Evolutionary conservation across 1,140 invertebrate species (phyloP), one percentile per base, ranked within the genome.

Genomic region (Drosophila azteca): DNA sequence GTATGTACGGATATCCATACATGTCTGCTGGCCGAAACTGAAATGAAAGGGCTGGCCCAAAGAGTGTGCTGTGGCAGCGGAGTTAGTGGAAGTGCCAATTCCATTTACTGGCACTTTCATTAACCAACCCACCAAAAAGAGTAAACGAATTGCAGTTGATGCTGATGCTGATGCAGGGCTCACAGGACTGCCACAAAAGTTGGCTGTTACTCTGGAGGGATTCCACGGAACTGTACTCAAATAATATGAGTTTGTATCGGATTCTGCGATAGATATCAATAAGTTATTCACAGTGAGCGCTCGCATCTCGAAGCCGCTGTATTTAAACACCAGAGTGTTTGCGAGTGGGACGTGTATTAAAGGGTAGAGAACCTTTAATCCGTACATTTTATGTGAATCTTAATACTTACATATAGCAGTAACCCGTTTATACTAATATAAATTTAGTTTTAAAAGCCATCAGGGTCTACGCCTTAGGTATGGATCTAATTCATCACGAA

Each of bases 81-180:
- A 20, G 17, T 20, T 20, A 20, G 17, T 20, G 17, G 17, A 20
- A 26, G 67, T 87, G 82, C 83, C 81, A 85, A 85, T 85, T 85
- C 82, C 74, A 85, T 87, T 85, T 82, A 78, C 78, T 85, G 81
- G 73, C 82, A 82, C 69, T 85, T 85, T 85, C 82, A 85, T 87
- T 85, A 85, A 85, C 64, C 81, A 55, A 57, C 13, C 24, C 70
- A 8, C 44, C 11, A 43, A 54, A 57, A 29, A 31, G 60, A 55
- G 60, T 64, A 70, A 45, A 62, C 50, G 57, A 84, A 76, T 62
- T 77, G 80, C 75, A 58, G 66, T 84, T 72, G 9, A 11, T 63
- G 63, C 60, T 69, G 58, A 5, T 39, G 35, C 35, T 39, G 35
- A 4, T 39, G 35, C 35, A 39, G 3, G 64, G 55, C 20, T 57